These are phyloP conservation scores for Strigops habroptila DNA, from an alignment of 2,113 vertebrate species.

Conservation along the genomic window DNA sequence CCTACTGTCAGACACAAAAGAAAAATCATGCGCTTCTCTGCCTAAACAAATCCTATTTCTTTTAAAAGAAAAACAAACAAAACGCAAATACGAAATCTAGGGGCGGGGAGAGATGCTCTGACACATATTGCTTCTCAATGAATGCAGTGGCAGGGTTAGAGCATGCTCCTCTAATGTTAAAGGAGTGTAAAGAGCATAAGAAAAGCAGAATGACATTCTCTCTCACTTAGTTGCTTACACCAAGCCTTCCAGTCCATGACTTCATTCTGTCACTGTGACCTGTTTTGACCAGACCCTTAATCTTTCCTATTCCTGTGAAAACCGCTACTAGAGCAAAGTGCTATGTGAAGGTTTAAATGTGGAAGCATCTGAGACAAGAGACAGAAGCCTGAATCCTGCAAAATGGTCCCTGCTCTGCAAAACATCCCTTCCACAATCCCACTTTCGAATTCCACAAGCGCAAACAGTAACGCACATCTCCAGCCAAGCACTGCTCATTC, in stretches of 20 bases:
- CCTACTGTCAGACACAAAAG: background rate
- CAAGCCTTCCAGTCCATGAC: background rate
- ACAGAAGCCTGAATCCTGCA: background rate
- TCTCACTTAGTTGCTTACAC: fast-evolving
- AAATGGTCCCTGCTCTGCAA: background rate
- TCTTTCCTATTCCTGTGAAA: background rate
- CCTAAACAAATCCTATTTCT: background rate
- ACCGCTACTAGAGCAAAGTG: background rate
- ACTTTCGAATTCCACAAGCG: background rate
- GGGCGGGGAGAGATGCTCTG: background rate
- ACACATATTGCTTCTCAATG: background rate
- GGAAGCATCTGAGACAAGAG: background rate
- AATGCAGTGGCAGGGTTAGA: fast-evolving
- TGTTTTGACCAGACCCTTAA: background rate
- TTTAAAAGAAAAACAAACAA: background rate
- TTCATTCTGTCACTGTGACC: background rate
- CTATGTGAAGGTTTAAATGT: fast-evolving
- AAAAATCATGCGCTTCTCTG: fast-evolving
- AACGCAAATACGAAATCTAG: background rate
- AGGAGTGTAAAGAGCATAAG: background rate
- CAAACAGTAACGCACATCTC: fast-evolving
- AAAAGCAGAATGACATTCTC: background rate
- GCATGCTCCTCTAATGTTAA: background rate
- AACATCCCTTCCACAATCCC: background rate
- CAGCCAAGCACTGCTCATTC: background rate